Evolutionary conservation across 2,113 vertebrate genomes (phyloP).

Genomic region (Oryzias curvinotus): DNA sequence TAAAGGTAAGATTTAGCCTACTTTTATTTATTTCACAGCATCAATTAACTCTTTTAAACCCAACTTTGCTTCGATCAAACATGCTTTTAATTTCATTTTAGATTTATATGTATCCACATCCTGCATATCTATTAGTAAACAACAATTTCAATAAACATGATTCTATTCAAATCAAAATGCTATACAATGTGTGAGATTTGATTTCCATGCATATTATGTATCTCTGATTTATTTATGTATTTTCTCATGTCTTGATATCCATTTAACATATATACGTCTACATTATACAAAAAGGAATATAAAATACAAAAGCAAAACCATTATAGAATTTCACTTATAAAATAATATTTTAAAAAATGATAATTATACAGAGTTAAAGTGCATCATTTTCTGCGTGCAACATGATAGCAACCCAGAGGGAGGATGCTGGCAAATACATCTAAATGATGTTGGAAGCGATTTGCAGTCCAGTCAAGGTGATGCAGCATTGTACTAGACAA

Average conservation of each 20-base stretch:
- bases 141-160: conserved; percentile 69
- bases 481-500: conserved; percentile 45
- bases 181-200: conserved; percentile 68
- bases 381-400: conserved; percentile 59
- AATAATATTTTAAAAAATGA: conserved; percentile 66
- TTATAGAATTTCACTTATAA: conserved; percentile 66
- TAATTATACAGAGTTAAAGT: conserved; percentile 77
- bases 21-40: too few species aligned
- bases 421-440: conserved; percentile 57
- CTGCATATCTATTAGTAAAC: conserved; percentile 51
- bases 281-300: conserved; percentile 73
- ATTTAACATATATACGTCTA: conserved; percentile 64
- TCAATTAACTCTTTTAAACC: too few species aligned
- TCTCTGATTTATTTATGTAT: conserved; percentile 44
- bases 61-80: neutral
- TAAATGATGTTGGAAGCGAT: conserved; percentile 32
- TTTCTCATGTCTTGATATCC: conserved; percentile 57
- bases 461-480: conserved; percentile 9
- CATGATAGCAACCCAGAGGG: conserved; percentile 59
- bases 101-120: conserved; percentile 52
- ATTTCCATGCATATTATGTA: conserved; percentile 76
- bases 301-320: conserved; percentile 72
- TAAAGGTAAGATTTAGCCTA: too few species aligned
- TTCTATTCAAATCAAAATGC: conserved; percentile 71
- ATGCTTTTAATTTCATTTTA: conserved; percentile 55